Evolutionary conservation across 2,797 vertebrate genomes (phyloP), one percentile per base, ranked within the genome.

Genomic region (Muscicapa striata): DNA sequence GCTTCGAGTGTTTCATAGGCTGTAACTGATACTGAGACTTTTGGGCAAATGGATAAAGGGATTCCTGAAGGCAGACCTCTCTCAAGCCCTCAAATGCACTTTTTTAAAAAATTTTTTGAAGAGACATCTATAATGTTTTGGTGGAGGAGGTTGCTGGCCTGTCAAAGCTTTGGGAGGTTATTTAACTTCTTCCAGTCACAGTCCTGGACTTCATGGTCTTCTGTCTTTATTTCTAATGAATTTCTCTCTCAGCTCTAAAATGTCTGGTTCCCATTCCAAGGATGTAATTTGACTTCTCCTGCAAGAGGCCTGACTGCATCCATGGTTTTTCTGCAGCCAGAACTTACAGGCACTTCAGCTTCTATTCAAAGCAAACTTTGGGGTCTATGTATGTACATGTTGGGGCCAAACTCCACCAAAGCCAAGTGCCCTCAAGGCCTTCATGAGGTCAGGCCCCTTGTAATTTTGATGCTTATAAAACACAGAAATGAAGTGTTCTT

Each of bases 11-110:
- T 94, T 96, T 94, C 89, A 79, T 30, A 91, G 64, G 52, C 87
- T 94, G 88, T 79, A 89, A 91, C 77, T 76, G 80, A 97, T 96
- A 91, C 80, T 64, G 74, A 84, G 88, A 77, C 80, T 84, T 95
- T 62, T 91, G 94, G 94, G 95, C 96, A 97, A 86, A 77, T 68
- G 80, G 95, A 94, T 90, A 96, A 94, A 95, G 91, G 58, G 78
- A 96, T 97, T 96, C 94, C 49, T 94, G 70, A 93, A 91, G 70
- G 26, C 85, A 94, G 94, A 96, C 83, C 74, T 87, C 85, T 96
- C 83, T 90, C 87, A 91, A 95, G 87, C 67, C 61, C 77, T 86
- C 63, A 92, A 94, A 91, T 55, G 21, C 41, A 70, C 27, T 26
- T 29, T 34, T 34, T 34, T 34, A 34, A 34, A 34, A 34, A 34